Percentiles rank a stretch among this genome's conserved stretches.
phyloP scores from a whole-genome alignment of 2,888 invertebrate genomes.

The Diaphora mendica region DNA sequence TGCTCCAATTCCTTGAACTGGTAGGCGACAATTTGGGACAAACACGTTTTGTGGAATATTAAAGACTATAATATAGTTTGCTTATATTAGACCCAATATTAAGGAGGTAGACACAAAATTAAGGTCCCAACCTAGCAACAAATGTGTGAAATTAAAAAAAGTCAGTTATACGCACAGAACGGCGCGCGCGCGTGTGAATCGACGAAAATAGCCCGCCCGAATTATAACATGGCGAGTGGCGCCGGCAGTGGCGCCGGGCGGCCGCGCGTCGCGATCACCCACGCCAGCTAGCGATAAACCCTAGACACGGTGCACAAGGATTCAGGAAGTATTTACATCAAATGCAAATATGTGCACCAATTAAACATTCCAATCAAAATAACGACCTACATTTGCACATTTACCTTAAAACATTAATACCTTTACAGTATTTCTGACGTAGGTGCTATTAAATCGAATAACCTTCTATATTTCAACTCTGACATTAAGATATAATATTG shows the following conservation, averaged over 20 bases:
- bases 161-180: constrained; percentile 69
- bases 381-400: constrained; percentile 2
- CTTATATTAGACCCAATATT: not conserved
- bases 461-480: not conserved
- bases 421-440: not conserved
- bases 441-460: not conserved
- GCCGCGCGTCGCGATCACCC: constrained; percentile 62
- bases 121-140: constrained; percentile 52
- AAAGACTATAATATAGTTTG: not conserved
- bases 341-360: constrained; percentile 18
- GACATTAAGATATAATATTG: not conserved
- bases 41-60: not conserved
- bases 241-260: constrained; percentile 78
- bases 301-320: constrained; percentile 46
- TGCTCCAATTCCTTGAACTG: not conserved
- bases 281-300: constrained; percentile 55
- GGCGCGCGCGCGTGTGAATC: constrained; percentile 79
- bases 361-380: constrained; percentile 4
- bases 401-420: not conserved
- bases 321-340: constrained; percentile 37
- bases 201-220: constrained; percentile 84
- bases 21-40: not conserved
- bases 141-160: constrained; percentile 69
- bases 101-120: constrained; percentile 24
- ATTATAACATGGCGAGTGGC: constrained; percentile 82